Conservation (phyloP, 2,113 vertebrate species). For the Dunckerocampus dactyliophorus region DNA sequence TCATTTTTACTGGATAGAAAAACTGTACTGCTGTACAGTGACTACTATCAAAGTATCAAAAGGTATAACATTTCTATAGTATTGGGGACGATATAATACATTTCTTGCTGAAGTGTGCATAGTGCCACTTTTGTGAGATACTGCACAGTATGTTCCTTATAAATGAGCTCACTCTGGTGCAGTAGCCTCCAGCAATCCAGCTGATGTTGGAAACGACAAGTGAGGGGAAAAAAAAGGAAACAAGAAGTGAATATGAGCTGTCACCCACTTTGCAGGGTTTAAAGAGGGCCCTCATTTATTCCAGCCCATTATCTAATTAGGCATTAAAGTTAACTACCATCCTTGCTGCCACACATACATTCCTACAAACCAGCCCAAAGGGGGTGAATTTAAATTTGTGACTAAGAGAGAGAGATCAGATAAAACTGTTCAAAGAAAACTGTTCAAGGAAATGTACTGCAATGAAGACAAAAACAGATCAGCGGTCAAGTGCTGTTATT, state of each 20-base stretch:
- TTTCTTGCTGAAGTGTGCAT: too few species aligned
- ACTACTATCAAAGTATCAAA: too few species aligned
- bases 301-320: slow-evolving; percentile 35
- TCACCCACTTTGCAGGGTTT: slow-evolving; percentile 11
- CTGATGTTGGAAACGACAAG: background rate
- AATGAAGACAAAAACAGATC: too few species aligned
- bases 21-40: background rate
- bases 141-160: background rate
- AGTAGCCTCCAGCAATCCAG: background rate
- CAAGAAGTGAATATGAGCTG: slow-evolving; percentile 17
- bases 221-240: too few species aligned
- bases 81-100: too few species aligned
- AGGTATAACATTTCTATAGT: too few species aligned
- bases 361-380: slow-evolving; percentile 34
- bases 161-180: background rate
- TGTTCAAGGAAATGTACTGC: too few species aligned
- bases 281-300: slow-evolving; percentile 38
- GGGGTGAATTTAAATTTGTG: slow-evolving; percentile 33
- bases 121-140: background rate
- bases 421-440: slow-evolving; percentile 6
- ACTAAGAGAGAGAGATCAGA: slow-evolving; percentile 19
- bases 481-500: too few species aligned
- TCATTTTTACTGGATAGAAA: too few species aligned
- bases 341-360: slow-evolving; percentile 31
- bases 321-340: slow-evolving; percentile 51